Evolutionary conservation across 2,888 invertebrate genomes (phyloP).

Genomic region (Spialia ferax): DNA sequence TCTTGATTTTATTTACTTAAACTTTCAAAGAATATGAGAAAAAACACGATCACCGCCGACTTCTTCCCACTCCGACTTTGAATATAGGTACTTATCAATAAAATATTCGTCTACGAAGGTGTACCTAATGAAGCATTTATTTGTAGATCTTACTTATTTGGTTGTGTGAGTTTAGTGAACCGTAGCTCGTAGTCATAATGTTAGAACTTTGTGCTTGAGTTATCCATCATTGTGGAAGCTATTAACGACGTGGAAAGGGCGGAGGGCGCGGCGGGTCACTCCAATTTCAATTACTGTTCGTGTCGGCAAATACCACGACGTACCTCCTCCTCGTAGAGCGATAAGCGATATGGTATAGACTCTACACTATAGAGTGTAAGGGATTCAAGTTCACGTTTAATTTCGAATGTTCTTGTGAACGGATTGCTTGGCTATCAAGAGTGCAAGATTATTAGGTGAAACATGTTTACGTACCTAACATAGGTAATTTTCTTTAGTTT

Average conservation of each 20-base stretch:
- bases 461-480: no score
- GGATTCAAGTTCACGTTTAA: background rate
- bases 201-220: conserved; percentile 60
- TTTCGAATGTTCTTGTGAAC: no score
- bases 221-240: conserved; percentile 76
- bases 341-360: background rate
- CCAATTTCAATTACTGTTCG: conserved; percentile 43
- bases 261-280: conserved; percentile 75
- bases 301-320: conserved; percentile 8
- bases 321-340: no score
- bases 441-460: no score
- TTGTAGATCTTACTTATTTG: conserved; percentile 5
- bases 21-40: no score
- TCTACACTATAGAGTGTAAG: no score
- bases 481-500: no score
- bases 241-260: conserved; percentile 69
- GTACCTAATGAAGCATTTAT: background rate
- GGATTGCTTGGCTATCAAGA: no score
- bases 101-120: background rate
- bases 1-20: no score
- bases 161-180: conserved; percentile 23
- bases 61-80: background rate
- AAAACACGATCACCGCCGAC: no score
- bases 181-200: conserved; percentile 40
- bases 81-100: no score